These are phyloP conservation scores for Amphipoea oculea DNA, from an alignment of 2,888 invertebrate genomes.

Conservation along the genomic window DNA sequence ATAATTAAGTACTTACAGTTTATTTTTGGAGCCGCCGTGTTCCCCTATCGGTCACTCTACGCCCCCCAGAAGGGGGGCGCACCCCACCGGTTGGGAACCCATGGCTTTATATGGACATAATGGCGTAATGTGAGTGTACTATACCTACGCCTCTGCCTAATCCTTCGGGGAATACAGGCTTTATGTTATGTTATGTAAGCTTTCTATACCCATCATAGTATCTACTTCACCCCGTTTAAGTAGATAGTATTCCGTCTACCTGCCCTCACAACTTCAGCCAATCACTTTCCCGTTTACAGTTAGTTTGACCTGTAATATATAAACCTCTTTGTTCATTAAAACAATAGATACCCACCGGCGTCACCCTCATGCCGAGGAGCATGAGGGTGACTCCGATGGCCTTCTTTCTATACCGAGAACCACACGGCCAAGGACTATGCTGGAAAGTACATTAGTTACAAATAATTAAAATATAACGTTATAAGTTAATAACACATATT, in stretches of 20 bases:
- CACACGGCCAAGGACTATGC: background rate
- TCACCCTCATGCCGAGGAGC: background rate
- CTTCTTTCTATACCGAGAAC: conserved; percentile 4
- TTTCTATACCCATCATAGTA: background rate
- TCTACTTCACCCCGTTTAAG: background rate
- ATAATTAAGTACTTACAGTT: too few species aligned
- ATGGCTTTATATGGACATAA: background rate
- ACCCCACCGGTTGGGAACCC: background rate
- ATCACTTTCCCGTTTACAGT: background rate
- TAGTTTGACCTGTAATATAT: background rate
- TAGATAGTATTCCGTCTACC: background rate
- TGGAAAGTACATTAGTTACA: conserved; percentile 15
- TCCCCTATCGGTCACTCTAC: background rate
- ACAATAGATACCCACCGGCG: background rate
- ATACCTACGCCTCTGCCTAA: background rate
- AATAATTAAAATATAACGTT: conserved; percentile 1
- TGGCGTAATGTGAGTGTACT: background rate
- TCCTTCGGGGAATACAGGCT: background rate
- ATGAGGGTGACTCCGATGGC: conserved; percentile 7
- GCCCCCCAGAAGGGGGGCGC: too few species aligned
- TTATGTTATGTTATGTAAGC: background rate
- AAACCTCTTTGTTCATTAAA: conserved; percentile 5
- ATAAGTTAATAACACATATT: background rate
- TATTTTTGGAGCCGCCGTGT: too few species aligned
- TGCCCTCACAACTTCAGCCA: background rate